Evolutionary conservation across 2,797 vertebrate species (phyloP).

Genomic region (Pampus argenteus): DNA sequence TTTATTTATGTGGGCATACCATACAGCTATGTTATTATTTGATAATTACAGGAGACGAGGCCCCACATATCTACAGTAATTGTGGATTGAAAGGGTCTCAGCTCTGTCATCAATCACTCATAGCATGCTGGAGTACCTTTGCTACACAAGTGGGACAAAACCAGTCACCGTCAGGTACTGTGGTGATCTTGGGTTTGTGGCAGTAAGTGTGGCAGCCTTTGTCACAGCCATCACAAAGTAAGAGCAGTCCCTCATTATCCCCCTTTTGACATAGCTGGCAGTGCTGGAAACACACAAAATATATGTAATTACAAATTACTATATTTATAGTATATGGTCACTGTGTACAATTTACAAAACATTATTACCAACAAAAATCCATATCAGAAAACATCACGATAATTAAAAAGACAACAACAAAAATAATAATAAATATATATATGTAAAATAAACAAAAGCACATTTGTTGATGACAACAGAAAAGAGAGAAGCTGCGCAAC

Average conservation of each 20-base stretch:
- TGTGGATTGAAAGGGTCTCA: neutral
- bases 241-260: conserved; percentile 95
- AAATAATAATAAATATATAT: too few relatives aligned
- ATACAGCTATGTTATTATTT: neutral
- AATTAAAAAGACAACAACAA: too few relatives aligned
- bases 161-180: conserved; percentile 96
- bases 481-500: conserved; percentile 1
- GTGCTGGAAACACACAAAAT: conserved; percentile 85
- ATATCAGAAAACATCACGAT: too few relatives aligned
- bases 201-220: conserved; percentile 98
- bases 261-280: conserved; percentile 96
- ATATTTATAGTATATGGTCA: too few relatives aligned
- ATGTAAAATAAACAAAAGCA: too few relatives aligned
- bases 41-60: neutral
- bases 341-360: too few relatives aligned
- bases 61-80: neutral
- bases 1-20: neutral
- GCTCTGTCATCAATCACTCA: neutral
- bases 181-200: conserved; percentile 94
- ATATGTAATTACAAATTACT: conserved; percentile 26
- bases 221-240: conserved; percentile 97
- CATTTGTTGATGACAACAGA: conserved; percentile 1
- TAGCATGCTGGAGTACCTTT: conserved; percentile 84
- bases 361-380: too few relatives aligned
- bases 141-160: conserved; percentile 95